Evolutionary conservation across 1,140 invertebrate genomes (phyloP), one percentile per base, ranked within the genome.

Genomic region (Mactra quadrangularis): DNA sequence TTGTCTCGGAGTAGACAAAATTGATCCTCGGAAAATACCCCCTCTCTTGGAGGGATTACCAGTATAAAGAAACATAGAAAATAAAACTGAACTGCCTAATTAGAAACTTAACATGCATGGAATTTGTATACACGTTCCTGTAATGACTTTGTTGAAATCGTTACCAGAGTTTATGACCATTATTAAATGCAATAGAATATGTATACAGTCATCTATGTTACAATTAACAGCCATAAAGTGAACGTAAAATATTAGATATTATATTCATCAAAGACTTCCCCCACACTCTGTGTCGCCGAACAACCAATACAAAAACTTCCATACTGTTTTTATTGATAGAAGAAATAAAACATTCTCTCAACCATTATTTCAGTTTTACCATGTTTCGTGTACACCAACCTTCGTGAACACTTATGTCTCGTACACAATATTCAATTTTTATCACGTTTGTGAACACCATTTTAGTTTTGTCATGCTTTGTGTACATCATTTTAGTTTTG

Each of bases 31-130:
- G 57, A 33, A 79, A 81, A 81, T 70, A 59, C 53, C 41, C 38
- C 35, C 77, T 27, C 64, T 71, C 64, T 71, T 41, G 64, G 77
- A 50, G 77, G 77, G 77, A 81, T 81, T 81, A 81, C 52, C 35
- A 25, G 77, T 71, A 81, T 62, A 81, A 81, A 81, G 77, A 41
- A 41, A n/a, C 47, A 57, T 31, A 55, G 77, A 59, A 45, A 70
- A 81, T 81, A 70, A 81, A 81, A 70, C 60, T 81, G 41, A 81
- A 81, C 53, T 66, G 35, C 41, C 77, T 81, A 81, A 81, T 81
- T 81, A 71, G 77, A 81, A 81, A 81, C 64, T 81, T 70, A 70
- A 71, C 77, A 81, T 81, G 77, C 41, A 31, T 33, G 55, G 77
- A 81, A 81, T 81, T 70, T 71, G 55, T 60, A 68, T 57, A 35